Evolutionary conservation across 2,888 invertebrate genomes (phyloP).

Genomic region (Petrophora chlorosata): DNA sequence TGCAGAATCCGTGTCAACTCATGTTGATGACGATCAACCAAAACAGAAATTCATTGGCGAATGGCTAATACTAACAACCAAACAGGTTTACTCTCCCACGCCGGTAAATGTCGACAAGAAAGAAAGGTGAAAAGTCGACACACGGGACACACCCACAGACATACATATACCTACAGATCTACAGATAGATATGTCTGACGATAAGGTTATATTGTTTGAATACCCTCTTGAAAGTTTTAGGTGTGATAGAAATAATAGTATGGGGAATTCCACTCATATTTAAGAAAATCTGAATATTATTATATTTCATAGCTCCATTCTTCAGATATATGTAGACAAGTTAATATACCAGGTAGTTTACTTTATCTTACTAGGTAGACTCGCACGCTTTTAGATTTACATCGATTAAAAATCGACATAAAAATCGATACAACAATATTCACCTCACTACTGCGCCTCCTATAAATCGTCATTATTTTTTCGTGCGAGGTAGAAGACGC

Average conservation of each 20-base stretch:
- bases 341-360: no score
- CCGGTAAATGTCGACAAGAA: conserved; percentile 15
- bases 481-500: no score
- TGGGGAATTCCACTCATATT: conserved; percentile 12
- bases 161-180: background rate
- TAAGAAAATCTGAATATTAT: conserved; percentile 7
- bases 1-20: no score
- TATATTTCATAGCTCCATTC: no score
- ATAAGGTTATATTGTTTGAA: conserved; percentile 23
- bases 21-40: background rate
- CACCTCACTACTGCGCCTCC: no score
- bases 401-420: no score
- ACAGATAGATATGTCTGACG: conserved; percentile 3
- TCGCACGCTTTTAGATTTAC: no score
- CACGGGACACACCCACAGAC: conserved; percentile 16
- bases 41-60: conserved; percentile 7
- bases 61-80: conserved; percentile 19
- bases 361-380: no score
- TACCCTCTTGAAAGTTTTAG: conserved; percentile 13
- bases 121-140: conserved; percentile 28
- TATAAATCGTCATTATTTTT: no score
- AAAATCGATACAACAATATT: no score
- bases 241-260: conserved; percentile 13
- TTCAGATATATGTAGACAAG: no score
- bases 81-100: conserved; percentile 24